phyloP scores from a whole-genome alignment of 2,888 invertebrate species.

The Sphaeridia pumilis region DNA sequence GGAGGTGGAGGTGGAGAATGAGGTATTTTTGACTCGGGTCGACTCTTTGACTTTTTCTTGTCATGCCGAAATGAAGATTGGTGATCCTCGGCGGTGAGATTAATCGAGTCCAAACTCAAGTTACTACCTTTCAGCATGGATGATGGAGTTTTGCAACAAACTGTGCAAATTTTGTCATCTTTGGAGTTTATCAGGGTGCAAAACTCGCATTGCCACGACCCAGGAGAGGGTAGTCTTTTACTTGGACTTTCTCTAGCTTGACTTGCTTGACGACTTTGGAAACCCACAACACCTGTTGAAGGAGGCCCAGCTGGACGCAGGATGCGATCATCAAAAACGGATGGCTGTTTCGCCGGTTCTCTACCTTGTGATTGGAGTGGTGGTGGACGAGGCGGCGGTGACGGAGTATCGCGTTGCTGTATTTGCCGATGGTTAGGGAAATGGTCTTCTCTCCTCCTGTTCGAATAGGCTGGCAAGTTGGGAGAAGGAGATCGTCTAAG shows the following conservation, averaged over 20 bases:
- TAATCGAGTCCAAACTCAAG: no score
- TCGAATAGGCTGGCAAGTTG: background rate
- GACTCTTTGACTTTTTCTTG: conserved; percentile 9
- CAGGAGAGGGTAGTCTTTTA: conserved; percentile 14
- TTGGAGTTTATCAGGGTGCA: conserved; percentile 79
- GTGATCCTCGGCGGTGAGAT: no score
- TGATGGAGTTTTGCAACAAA: conserved; percentile 66
- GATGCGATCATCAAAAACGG: background rate
- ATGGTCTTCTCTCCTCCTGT: no score
- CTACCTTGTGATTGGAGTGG: background rate
- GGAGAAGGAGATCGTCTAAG: background rate
- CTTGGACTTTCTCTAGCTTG: background rate
- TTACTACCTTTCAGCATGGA: conserved; percentile 8
- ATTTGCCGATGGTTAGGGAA: background rate
- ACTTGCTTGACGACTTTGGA: background rate
- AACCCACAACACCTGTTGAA: background rate
- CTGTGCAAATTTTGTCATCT: conserved; percentile 63
- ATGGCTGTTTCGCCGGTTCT: background rate
- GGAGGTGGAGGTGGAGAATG: no score
- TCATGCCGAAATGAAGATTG: no score
- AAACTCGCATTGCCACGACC: conserved; percentile 74
- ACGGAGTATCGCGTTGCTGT: background rate
- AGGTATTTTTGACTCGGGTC: background rate
- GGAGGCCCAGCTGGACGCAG: background rate
- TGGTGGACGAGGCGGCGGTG: background rate